Evolutionary conservation across 1,140 invertebrate genomes (phyloP).

Genomic region (Atopsyche davidsoni): DNA sequence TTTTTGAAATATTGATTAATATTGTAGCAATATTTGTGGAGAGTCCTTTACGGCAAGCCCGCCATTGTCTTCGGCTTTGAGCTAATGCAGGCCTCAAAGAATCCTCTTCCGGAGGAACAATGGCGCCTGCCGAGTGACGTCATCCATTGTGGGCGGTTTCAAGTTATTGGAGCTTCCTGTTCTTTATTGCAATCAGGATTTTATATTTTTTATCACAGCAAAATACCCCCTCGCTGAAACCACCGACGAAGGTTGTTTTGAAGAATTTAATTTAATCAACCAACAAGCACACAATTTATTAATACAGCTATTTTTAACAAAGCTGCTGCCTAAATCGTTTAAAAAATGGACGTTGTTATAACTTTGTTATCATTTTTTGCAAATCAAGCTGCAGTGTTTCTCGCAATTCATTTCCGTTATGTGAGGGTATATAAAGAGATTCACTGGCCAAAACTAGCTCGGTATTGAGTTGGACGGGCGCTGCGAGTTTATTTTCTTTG

Average conservation of each 20-base stretch:
- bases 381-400: no score
- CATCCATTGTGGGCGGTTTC: conserved; percentile 12
- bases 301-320: no score
- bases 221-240: conserved; percentile 8
- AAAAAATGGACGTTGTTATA: no score
- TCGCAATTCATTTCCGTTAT: no score
- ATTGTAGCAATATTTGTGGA: conserved; percentile 30
- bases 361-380: no score
- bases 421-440: no score
- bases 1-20: conserved; percentile 33
- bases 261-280: no score
- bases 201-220: conserved; percentile 13
- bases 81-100: conserved; percentile 4
- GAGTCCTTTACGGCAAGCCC: conserved; percentile 17
- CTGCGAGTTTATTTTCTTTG: conserved; percentile 17
- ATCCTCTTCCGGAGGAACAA: conserved; percentile 22
- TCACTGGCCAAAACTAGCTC: no score
- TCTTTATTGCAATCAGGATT: not conserved
- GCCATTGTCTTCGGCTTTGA: conserved; percentile 20
- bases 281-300: no score
- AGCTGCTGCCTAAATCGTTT: no score
- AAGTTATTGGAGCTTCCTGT: conserved; percentile 12
- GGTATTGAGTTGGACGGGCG: no score
- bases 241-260: no score
- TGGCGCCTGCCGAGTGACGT: conserved; percentile 2